phyloP scores from a whole-genome alignment of 2,797 vertebrate species.

The Myotis planiceps region DNA sequence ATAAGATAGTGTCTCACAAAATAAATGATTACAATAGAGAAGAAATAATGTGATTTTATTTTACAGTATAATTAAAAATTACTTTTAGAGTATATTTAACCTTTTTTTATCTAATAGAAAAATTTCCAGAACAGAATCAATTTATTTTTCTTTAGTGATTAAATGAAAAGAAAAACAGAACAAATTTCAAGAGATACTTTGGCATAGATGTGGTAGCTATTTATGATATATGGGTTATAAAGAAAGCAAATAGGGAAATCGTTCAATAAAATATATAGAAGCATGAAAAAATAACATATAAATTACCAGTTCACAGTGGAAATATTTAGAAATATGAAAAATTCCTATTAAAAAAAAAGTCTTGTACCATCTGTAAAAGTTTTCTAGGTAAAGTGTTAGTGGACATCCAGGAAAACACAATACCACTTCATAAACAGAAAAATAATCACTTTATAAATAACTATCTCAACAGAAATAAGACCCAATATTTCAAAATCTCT shows the following conservation, averaged over 20 bases:
- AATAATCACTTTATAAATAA: constrained; percentile 32
- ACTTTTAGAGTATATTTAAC: not conserved
- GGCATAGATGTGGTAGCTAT: not conserved
- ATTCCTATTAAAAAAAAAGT: not conserved
- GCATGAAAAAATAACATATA: constrained; percentile 14
- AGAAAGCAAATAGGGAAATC: constrained; percentile 13
- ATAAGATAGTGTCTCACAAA: constrained; percentile 9
- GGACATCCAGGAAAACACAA: constrained; percentile 2
- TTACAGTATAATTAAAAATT: constrained; percentile 33
- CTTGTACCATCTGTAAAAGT: not conserved
- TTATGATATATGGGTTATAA: not conserved
- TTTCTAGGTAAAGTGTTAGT: not conserved
- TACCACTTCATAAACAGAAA: not conserved
- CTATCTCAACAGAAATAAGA: constrained; percentile 12
- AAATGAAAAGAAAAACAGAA: not conserved
- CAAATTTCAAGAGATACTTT: constrained; percentile 12
- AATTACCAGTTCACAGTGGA: not conserved
- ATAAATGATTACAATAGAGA: constrained; percentile 9
- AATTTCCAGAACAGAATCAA: constrained; percentile 13
- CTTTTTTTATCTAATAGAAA: not conserved
- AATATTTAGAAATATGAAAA: constrained; percentile 48
- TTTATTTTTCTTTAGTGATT: constrained; percentile 10
- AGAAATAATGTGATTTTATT: constrained; percentile 11
- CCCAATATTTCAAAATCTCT: not conserved
- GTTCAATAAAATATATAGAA: constrained; percentile 31